These are phyloP conservation scores for Ranitomeya imitator DNA, from an alignment of 2,113 vertebrate species.

Conservation along the genomic window DNA sequence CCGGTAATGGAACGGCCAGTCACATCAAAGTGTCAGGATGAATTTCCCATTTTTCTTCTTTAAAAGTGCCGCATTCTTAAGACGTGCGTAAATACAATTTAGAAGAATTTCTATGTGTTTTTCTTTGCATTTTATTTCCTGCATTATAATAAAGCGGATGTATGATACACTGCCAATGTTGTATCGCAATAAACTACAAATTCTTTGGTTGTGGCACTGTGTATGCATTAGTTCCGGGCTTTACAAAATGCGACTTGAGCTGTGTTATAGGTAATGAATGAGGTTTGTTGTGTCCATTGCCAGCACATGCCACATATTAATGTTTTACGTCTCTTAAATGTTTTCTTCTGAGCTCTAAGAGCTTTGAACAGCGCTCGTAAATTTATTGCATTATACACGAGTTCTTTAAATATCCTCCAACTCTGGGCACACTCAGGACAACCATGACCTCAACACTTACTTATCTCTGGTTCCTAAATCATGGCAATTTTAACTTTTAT, in stretches of 20 bases:
- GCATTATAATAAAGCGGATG: not conserved
- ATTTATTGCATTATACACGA: conserved; percentile 53
- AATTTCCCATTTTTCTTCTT: not conserved
- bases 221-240: conserved; percentile 8
- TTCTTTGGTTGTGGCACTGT: conserved; percentile 1
- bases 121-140: conserved; percentile 5
- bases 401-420: conserved; percentile 56
- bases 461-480: conserved; percentile 56
- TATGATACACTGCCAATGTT: not conserved
- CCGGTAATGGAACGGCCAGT: not conserved
- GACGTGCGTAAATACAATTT: not conserved
- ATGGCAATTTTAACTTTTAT: conserved; percentile 58
- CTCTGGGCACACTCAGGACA: conserved; percentile 48
- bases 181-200: not conserved
- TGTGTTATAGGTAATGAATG: conserved; percentile 19
- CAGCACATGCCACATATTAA: conserved; percentile 57
- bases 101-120: not conserved
- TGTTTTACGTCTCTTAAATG: conserved; percentile 53
- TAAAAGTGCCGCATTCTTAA: not conserved
- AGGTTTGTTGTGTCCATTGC: conserved; percentile 36
- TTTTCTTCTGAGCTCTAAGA: conserved; percentile 53
- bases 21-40: not conserved
- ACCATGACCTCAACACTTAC: conserved; percentile 58
- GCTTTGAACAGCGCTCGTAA: conserved; percentile 49
- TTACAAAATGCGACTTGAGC: conserved; percentile 15